A percentile compares a stretch with the other conserved stretches of the same genome.
phyloP scores from a whole-genome alignment of 2,888 invertebrate genomes.

The Abscondita cerata region DNA sequence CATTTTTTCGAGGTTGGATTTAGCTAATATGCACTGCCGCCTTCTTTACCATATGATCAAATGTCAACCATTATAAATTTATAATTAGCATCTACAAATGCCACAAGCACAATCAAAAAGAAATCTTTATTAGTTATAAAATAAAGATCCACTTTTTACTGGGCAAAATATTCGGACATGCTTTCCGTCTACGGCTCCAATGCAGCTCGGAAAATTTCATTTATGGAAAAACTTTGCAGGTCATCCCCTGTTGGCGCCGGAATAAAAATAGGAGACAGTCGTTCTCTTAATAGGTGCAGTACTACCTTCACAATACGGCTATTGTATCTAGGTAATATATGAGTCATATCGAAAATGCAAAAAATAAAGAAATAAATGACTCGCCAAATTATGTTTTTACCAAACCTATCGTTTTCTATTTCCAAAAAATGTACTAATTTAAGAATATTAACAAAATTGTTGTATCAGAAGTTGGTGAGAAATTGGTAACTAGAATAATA shows the following conservation, averaged over 20 bases:
- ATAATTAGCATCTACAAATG: conserved; percentile 16
- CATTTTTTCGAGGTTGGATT: conserved; percentile 15
- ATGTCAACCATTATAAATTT: conserved; percentile 16
- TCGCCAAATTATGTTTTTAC: too few species aligned
- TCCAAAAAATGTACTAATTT: too few species aligned
- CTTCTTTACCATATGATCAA: conserved; percentile 24
- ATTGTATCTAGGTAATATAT: not conserved
- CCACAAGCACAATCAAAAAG: conserved; percentile 9
- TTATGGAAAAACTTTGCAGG: not conserved
- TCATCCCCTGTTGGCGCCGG: too few species aligned
- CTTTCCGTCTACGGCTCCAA: not conserved
- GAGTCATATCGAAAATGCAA: too few species aligned
- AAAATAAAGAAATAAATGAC: not conserved
- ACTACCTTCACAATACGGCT: not conserved
- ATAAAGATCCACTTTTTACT: not conserved
- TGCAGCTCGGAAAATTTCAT: not conserved
- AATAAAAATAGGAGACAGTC: not conserved
- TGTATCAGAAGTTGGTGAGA: too few species aligned
- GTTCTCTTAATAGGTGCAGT: not conserved
- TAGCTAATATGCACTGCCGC: not conserved
- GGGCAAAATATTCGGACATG: not conserved
- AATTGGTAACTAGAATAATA: too few species aligned
- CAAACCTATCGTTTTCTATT: too few species aligned
- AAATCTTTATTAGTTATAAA: conserved; percentile 2
- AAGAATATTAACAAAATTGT: too few species aligned